Percentiles rank a stretch among this genome's conserved stretches.
phyloP scores from a whole-genome alignment of 2,113 vertebrate species.

The Datnioides undecimradiatus region DNA sequence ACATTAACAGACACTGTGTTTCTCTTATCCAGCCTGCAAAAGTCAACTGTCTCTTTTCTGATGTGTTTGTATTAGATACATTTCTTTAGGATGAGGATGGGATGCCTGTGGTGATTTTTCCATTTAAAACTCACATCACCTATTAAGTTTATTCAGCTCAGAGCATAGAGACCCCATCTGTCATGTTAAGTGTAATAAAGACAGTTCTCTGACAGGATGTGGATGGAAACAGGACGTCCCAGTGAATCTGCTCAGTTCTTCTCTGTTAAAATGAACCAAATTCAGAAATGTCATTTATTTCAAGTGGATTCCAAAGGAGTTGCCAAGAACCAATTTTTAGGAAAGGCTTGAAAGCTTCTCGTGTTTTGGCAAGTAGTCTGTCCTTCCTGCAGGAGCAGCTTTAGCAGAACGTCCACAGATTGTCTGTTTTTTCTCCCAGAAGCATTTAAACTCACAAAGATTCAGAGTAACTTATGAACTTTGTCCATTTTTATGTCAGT shows the following conservation, averaged over 20 bases:
- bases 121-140: not conserved
- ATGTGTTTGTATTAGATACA: constrained; percentile 17
- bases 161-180: constrained; percentile 21
- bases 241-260: constrained; percentile 27
- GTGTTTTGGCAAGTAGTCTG: not conserved
- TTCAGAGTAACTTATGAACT: not conserved
- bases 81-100: constrained; percentile 5
- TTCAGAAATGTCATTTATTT: constrained; percentile 7
- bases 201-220: constrained; percentile 49
- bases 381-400: not conserved
- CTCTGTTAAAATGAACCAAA: not conserved
- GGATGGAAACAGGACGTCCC: constrained; percentile 39
- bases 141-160: not conserved
- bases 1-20: not conserved
- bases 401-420: not conserved
- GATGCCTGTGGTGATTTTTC: not conserved
- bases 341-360: not conserved
- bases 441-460: not conserved
- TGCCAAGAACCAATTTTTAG: constrained; percentile 6
- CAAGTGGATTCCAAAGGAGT: constrained; percentile 2
- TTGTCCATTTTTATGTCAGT: not conserved
- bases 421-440: not conserved
- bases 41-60: not conserved
- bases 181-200: constrained; percentile 14
- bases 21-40: not conserved